A percentile compares a stretch with the other conserved stretches of the same genome.
These are phyloP conservation scores for Actinemys pallida DNA, from an alignment of 2,113 vertebrate genomes.

Conservation along the genomic window DNA sequence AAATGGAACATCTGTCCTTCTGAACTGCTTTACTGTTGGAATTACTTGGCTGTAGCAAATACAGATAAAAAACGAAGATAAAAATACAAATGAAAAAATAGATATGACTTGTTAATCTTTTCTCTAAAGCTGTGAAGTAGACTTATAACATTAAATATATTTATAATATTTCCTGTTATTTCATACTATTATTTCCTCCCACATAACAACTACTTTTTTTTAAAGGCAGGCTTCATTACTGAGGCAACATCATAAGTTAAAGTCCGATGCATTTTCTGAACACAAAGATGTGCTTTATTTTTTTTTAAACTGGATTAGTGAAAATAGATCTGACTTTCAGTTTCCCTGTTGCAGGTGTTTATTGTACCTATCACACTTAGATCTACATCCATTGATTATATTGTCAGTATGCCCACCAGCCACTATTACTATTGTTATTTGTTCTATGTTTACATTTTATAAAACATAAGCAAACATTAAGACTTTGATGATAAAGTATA, in stretches of 20 bases:
- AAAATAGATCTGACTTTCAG: not conserved
- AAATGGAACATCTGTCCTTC: slow-evolving; percentile 65
- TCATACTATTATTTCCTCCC: slow-evolving; percentile 65
- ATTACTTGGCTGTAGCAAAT: slow-evolving; percentile 44
- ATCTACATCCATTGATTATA: not conserved
- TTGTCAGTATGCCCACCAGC: slow-evolving; percentile 5
- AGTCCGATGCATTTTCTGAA: slow-evolving; percentile 36
- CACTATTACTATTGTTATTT: not conserved
- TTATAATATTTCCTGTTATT: slow-evolving; percentile 67
- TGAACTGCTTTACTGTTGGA: slow-evolving; percentile 13
- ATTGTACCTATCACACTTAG: not conserved
- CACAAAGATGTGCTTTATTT: not conserved
- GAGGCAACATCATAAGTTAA: slow-evolving; percentile 56
- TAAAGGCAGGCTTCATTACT: slow-evolving; percentile 55
- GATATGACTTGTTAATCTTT: slow-evolving; percentile 43
- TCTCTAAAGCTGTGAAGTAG: slow-evolving; percentile 34
- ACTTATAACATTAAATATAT: slow-evolving; percentile 57
- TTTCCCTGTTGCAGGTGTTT: too few relatives aligned
- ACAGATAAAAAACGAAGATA: slow-evolving; percentile 54
- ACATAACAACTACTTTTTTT: slow-evolving; percentile 64
- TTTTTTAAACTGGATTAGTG: not conserved
- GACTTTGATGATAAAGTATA: slow-evolving; percentile 26
- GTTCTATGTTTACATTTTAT: not conserved
- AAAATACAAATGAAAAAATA: slow-evolving; percentile 55
- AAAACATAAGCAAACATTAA: slow-evolving; percentile 33